These are phyloP conservation scores for Aleiodes testaceus DNA, from an alignment of 2,888 invertebrate genomes.

Conservation along the genomic window DNA sequence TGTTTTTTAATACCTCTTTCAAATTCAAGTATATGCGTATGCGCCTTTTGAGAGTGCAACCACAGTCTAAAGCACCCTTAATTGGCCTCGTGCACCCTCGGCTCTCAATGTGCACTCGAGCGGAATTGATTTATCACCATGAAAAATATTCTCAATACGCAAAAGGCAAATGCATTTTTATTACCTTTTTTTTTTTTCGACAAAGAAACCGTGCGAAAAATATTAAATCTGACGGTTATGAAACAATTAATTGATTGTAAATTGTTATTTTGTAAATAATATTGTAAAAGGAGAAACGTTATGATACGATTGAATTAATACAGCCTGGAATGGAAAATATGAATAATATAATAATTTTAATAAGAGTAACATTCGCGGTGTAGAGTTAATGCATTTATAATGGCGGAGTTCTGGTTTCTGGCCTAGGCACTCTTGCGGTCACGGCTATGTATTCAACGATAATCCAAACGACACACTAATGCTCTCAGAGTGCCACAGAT, in stretches of 20 bases:
- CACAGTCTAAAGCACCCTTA: slow-evolving; percentile 72
- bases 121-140: slow-evolving; percentile 63
- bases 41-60: slow-evolving; percentile 59
- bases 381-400: slow-evolving; percentile 70
- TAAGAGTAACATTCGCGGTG: slow-evolving; percentile 5
- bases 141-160: slow-evolving; percentile 21
- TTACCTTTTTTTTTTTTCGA: background rate
- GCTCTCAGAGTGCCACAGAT: slow-evolving; percentile 35
- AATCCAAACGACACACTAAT: slow-evolving; percentile 38
- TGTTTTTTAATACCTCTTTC: slow-evolving; percentile 71
- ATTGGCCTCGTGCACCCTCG: slow-evolving; percentile 61
- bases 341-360: slow-evolving; percentile 18
- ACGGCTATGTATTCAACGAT: slow-evolving; percentile 36
- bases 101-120: slow-evolving; percentile 43
- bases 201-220: slow-evolving; percentile 18
- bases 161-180: slow-evolving; percentile 25
- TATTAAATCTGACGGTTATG: slow-evolving; percentile 30
- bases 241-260: slow-evolving; percentile 15
- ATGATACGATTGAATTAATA: slow-evolving; percentile 11
- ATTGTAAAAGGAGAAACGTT: background rate
- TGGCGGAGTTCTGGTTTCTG: slow-evolving; percentile 63
- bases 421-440: slow-evolving; percentile 57
- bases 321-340: background rate
- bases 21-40: slow-evolving; percentile 45
- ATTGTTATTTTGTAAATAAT: background rate